Conservation (phyloP, 2,797 vertebrate genomes). For the Podargus strigoides region DNA sequence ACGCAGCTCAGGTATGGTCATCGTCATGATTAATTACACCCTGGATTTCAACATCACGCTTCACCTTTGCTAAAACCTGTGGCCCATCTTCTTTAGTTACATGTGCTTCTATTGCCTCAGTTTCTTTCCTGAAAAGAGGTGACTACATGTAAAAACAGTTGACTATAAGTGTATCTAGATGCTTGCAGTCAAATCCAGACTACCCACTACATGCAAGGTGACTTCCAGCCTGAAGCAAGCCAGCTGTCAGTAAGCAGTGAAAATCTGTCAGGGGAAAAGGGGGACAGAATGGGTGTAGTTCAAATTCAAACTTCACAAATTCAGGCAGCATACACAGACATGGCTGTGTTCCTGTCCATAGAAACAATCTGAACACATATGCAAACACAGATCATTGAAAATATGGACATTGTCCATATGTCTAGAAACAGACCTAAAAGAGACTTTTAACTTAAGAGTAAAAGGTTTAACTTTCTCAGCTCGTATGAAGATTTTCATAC, state of each 20-base stretch:
- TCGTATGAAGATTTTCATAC: background rate
- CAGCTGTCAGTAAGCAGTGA: background rate
- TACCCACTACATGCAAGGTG: background rate
- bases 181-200: background rate
- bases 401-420: background rate
- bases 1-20: background rate
- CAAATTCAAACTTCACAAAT: background rate
- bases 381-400: fast-evolving
- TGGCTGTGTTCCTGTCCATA: background rate
- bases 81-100: background rate
- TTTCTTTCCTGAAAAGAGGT: background rate
- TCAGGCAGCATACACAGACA: background rate
- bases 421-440: background rate
- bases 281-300: background rate
- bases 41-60: background rate
- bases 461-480: background rate
- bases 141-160: background rate
- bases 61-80: background rate
- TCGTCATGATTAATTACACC: background rate
- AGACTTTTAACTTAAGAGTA: background rate
- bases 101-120: background rate
- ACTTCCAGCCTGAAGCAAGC: background rate
- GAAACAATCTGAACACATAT: background rate
- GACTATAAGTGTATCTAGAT: background rate
- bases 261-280: background rate